Conservation (phyloP, 2,113 vertebrate species). For the Solea senegalensis region DNA sequence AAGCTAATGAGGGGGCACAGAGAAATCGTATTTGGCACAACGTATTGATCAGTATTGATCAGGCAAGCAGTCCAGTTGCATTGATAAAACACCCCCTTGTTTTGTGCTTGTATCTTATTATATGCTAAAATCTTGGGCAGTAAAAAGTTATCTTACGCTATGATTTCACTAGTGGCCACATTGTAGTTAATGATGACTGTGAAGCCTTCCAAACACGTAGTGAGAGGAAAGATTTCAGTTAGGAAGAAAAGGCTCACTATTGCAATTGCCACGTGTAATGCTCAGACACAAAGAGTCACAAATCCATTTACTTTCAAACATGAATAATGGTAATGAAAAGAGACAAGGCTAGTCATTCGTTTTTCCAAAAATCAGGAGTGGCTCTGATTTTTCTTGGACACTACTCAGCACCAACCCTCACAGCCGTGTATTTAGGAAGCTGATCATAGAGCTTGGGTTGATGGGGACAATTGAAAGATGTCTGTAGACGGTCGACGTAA, state of each 20-base stretch:
- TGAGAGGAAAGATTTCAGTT: conserved; percentile 60
- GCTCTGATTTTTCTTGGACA: conserved; percentile 48
- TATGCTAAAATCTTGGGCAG: conserved; percentile 74
- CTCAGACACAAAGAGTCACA: conserved; percentile 55
- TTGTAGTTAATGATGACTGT: conserved; percentile 54
- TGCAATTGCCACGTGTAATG: conserved; percentile 40
- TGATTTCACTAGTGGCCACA: conserved; percentile 69
- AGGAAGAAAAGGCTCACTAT: conserved; percentile 45
- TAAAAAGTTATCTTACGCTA: conserved; percentile 58
- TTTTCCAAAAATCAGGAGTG: conserved; percentile 32
- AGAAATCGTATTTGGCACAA: conserved; percentile 73
- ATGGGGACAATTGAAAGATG: conserved; percentile 72
- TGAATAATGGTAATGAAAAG: conserved; percentile 45
- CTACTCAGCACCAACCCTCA: conserved; percentile 67
- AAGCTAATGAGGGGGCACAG: conserved; percentile 68
- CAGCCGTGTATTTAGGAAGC: conserved; percentile 59
- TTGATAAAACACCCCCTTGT: conserved; percentile 73
- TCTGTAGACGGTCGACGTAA: conserved; percentile 42
- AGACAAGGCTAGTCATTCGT: conserved; percentile 36
- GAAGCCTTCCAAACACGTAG: conserved; percentile 54
- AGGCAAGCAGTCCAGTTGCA: conserved; percentile 76
- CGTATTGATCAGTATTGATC: conserved; percentile 59
- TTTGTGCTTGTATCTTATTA: conserved; percentile 79
- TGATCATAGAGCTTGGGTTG: conserved; percentile 77
- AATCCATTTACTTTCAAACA: conserved; percentile 35